Conservation (phyloP, 2,888 invertebrate species). For the Caradrina kadenii region DNA sequence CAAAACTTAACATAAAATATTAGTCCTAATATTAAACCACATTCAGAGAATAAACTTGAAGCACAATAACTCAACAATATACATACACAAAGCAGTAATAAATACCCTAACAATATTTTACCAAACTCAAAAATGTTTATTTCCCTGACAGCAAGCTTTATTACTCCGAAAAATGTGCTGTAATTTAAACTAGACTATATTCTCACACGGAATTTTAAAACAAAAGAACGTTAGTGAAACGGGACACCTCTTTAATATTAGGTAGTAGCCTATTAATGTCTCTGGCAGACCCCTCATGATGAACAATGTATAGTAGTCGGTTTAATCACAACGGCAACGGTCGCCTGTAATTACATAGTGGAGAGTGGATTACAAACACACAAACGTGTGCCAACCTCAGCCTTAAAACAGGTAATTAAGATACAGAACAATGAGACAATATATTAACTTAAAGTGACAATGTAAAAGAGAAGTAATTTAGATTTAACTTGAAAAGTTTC, state of each 20-base stretch:
- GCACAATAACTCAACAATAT: background rate
- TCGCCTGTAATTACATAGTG: slow-evolving; percentile 43
- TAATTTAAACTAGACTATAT: slow-evolving; percentile 21
- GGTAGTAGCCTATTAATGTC: slow-evolving; percentile 40
- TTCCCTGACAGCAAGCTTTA: slow-evolving; percentile 19
- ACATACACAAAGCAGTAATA: background rate
- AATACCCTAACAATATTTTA: slow-evolving; percentile 7
- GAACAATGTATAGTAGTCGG: slow-evolving; percentile 48
- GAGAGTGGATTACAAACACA: slow-evolving; percentile 35
- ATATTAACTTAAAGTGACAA: slow-evolving; percentile 12
- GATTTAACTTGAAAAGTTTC: slow-evolving; percentile 12
- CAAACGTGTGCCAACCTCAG: slow-evolving; percentile 17
- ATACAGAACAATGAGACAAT: slow-evolving; percentile 16
- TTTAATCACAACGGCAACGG: slow-evolving; percentile 42
- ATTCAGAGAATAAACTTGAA: background rate
- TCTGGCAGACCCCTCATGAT: slow-evolving; percentile 26
- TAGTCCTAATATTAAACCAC: background rate
- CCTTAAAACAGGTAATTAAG: slow-evolving; percentile 41
- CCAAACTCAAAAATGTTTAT: background rate
- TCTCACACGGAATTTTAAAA: slow-evolving; percentile 38
- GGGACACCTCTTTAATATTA: slow-evolving; percentile 23
- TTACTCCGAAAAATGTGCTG: slow-evolving; percentile 14
- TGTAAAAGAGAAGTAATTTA: slow-evolving; percentile 4
- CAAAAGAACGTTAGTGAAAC: slow-evolving; percentile 29
- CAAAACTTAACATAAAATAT: background rate